Evolutionary conservation across 1,140 invertebrate genomes (phyloP).

Genomic region (Spodoptera frugiperda): DNA sequence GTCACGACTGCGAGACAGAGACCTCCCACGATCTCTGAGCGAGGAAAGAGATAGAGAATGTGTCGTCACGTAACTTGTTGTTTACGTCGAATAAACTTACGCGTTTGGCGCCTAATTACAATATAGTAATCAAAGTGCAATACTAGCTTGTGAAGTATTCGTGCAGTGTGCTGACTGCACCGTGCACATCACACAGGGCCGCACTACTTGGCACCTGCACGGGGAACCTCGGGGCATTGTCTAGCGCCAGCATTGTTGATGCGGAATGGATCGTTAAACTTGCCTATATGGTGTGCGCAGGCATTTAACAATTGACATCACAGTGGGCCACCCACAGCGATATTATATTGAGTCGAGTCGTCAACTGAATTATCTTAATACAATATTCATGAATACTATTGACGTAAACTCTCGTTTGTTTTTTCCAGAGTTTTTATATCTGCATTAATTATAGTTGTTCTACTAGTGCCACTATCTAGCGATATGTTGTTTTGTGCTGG

Average conservation of each 20-base stretch:
- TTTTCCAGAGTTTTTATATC: too few relatives aligned
- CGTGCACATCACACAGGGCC: conserved; percentile 17
- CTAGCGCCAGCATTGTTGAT: conserved; percentile 44
- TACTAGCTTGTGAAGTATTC: conserved; percentile 43
- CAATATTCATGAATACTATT: too few relatives aligned
- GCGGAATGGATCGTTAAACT: conserved; percentile 52
- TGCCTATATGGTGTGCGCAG: conserved; percentile 40
- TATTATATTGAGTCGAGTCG: conserved; percentile 1
- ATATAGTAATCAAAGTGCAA: conserved; percentile 62
- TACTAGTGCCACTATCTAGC: too few relatives aligned
- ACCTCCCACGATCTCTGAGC: conserved; percentile 42
- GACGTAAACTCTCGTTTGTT: too few relatives aligned
- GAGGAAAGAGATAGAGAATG: conserved; percentile 55
- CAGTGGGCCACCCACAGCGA: conserved; percentile 20
- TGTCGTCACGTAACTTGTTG: conserved; percentile 69
- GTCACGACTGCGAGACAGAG: conserved; percentile 64
- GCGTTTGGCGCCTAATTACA: conserved; percentile 56
- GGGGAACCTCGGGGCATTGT: conserved; percentile 33
- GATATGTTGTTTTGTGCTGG: conserved; percentile 1
- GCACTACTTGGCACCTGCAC: conserved; percentile 35
- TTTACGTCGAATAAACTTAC: conserved; percentile 52
- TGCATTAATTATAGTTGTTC: too few relatives aligned
- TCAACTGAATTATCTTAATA: neutral
- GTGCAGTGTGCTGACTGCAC: neutral
- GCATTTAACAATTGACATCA: conserved; percentile 22